Conservation (phyloP, 2,797 vertebrate species). For the Cyclopterus lumpus region DNA sequence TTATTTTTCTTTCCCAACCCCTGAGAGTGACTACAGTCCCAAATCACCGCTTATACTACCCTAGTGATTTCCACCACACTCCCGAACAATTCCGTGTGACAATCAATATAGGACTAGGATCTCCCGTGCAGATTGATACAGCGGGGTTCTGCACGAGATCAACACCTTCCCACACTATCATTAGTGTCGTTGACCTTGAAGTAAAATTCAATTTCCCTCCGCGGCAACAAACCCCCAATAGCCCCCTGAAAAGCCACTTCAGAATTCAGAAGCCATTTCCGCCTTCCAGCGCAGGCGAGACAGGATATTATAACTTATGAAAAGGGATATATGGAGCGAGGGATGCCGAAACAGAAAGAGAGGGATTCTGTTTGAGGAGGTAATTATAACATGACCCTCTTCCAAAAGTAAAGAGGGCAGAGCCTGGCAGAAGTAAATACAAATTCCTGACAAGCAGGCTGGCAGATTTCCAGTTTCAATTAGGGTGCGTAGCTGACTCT, state of each 20-base stretch:
- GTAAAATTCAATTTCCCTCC: constrained; percentile 85
- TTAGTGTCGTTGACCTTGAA: constrained; percentile 86
- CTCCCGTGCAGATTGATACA: constrained; percentile 71
- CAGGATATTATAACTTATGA: constrained; percentile 81
- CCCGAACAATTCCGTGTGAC: constrained; percentile 67
- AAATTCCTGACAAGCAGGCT: constrained; percentile 64
- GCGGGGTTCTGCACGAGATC: constrained; percentile 65
- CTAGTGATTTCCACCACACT: constrained; percentile 62
- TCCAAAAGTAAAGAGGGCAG: constrained; percentile 68
- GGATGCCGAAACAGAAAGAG: constrained; percentile 55
- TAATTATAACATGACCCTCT: constrained; percentile 77
- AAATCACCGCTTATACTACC: constrained; percentile 48
- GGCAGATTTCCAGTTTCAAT: constrained; percentile 72
- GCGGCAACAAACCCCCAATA: constrained; percentile 65
- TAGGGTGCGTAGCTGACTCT: constrained; percentile 54
- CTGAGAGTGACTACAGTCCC: constrained; percentile 38
- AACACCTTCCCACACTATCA: constrained; percentile 77
- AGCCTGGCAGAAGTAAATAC: constrained; percentile 66
- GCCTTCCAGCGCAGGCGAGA: constrained; percentile 55
- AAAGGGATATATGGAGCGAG: constrained; percentile 60
- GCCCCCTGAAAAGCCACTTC: constrained; percentile 70
- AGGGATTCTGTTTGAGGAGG: constrained; percentile 78
- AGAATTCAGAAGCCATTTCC: constrained; percentile 79
- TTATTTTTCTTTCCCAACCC: constrained; percentile 17
- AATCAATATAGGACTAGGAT: constrained; percentile 72